Base-by-base conservation (phyloP, 2,888 invertebrate species). In the Heterodera filipjevi region DNA sequence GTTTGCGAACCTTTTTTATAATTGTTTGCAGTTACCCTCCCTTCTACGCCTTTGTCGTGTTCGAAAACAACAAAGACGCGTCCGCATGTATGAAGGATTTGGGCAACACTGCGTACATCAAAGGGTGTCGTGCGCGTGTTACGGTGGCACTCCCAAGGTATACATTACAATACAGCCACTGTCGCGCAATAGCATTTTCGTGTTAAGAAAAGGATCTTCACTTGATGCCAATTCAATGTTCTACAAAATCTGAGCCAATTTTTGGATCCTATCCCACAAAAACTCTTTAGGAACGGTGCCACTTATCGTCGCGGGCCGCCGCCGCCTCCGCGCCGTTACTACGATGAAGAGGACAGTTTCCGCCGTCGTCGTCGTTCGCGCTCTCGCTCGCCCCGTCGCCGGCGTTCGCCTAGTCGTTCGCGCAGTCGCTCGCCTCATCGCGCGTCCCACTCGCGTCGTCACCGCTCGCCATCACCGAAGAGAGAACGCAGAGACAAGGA, bases 21-120 rank as follows among this genome's bases (percentile, higher is more conserved):
- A n/a, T n/a, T n/a, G n/a, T n/a, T n/a, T n/a, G n/a, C 35, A 73
- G 74, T n/a, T 83, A 82, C 59, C 84, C 84, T 6, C 84, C 84
- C 32, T 84, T 85, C 71, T 84, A 85, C 74, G 84, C 81, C 0
- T 84, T 84, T 49, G 84, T 84, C 39, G 84, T 84, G 30, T 80
- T 66, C 72, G 83, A 83, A 35, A 35, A 77, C 22, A 68, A 35
- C 27, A 72, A 81, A 33, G 84, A 84, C 68, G 84, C 84, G 22
- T 74, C 72, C 30, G 79, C 74, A 16, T 85, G 85, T 2, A 53
- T 84, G 66, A 80, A 84, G 66, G 82, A 85, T 22, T 84, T 83
- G 83, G 35, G 78, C n/a, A 79, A 66, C 33, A 75, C 53, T 19
- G 82, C 74, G 22, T 78, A 78, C 74, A 71, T 82, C 6, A 68